phyloP scores from a whole-genome alignment of 2,113 vertebrate species.

The Anoplopoma fimbria region DNA sequence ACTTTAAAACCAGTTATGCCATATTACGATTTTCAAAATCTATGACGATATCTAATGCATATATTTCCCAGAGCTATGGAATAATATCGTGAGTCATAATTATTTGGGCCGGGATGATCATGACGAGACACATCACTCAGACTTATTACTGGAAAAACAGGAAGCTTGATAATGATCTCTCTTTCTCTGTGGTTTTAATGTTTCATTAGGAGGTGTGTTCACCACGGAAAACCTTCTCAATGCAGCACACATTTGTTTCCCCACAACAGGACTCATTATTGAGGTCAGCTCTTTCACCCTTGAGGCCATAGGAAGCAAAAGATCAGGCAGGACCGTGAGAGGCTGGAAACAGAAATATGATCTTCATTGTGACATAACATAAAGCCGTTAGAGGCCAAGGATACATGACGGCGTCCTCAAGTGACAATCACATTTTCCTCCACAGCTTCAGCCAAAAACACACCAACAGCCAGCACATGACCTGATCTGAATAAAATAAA shows the following conservation, averaged over 20 bases:
- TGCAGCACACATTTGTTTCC: neutral
- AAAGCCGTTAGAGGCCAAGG: neutral
- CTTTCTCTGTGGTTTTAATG: neutral
- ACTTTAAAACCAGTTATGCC: too few species aligned
- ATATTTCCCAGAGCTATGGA: too few species aligned
- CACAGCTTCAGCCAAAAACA: conserved; percentile 12
- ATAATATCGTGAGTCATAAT: too few species aligned
- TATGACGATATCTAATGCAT: too few species aligned
- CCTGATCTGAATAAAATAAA: too few species aligned
- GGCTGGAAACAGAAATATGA: conserved; percentile 2
- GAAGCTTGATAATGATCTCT: neutral
- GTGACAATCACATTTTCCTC: conserved; percentile 28
- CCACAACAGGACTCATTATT: neutral
- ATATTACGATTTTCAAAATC: too few species aligned
- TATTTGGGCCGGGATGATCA: too few species aligned
- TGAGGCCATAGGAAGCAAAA: neutral
- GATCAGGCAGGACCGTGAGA: neutral
- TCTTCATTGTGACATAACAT: neutral
- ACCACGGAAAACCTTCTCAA: neutral
- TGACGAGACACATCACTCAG: too few species aligned
- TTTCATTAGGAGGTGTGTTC: neutral
- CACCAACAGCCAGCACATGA: too few species aligned
- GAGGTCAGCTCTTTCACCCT: neutral
- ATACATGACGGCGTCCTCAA: conserved; percentile 1
- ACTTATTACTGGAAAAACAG: too few species aligned